These are phyloP conservation scores for Clunio marinus DNA, from an alignment of 2,888 invertebrate genomes.

Conservation along the genomic window DNA sequence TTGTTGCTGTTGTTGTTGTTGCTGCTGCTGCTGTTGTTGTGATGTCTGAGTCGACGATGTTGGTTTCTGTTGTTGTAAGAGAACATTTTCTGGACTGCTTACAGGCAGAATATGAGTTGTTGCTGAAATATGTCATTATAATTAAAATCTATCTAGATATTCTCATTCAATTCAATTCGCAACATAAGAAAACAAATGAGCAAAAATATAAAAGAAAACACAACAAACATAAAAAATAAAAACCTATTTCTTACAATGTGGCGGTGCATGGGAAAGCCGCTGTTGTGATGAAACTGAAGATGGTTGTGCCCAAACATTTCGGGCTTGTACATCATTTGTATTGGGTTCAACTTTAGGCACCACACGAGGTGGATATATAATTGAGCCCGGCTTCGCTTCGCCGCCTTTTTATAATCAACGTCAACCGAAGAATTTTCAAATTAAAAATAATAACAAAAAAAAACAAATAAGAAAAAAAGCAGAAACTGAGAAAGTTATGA, in stretches of 20 bases:
- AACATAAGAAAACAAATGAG: neutral
- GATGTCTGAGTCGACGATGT: conserved; percentile 30
- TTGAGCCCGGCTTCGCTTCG: conserved; percentile 20
- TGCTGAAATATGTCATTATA: conserved; percentile 44
- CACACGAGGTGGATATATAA: conserved; percentile 41
- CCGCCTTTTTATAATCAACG: neutral
- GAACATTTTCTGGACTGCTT: conserved; percentile 43
- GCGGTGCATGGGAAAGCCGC: conserved; percentile 47
- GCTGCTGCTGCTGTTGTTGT: conserved; percentile 41
- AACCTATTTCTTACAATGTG: conserved; percentile 49
- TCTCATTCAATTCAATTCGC: neutral
- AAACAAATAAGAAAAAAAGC: conserved; percentile 13
- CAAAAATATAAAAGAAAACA: conserved; percentile 4
- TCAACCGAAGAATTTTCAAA: neutral
- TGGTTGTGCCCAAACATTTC: conserved; percentile 45
- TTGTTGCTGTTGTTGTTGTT: conserved; percentile 42
- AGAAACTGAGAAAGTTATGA: conserved; percentile 49
- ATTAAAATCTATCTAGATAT: neutral
- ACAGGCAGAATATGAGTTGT: conserved; percentile 49
- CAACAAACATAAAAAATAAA: no score
- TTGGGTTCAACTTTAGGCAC: conserved; percentile 53
- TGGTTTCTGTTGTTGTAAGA: conserved; percentile 44
- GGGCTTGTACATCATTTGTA: conserved; percentile 17
- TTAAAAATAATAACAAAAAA: conserved; percentile 10
- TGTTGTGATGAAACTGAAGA: conserved; percentile 48